These are phyloP conservation scores for Hypsibius dujardini DNA, from an alignment of 1,140 invertebrate species.

Conservation along the genomic window DNA sequence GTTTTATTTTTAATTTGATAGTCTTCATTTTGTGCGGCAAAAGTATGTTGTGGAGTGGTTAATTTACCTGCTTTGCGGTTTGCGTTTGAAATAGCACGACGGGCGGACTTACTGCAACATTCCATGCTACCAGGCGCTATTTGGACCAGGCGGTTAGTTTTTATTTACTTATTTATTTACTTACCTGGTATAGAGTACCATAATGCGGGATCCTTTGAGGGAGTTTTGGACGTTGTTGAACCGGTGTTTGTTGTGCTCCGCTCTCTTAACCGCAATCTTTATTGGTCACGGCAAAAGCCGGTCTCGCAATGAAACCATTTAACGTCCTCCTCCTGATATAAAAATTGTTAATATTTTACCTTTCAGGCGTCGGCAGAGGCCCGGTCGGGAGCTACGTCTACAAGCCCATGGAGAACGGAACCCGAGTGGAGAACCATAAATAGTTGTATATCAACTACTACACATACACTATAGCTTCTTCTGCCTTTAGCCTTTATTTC, in stretches of 20 bases:
- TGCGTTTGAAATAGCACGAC: conserved; percentile 47
- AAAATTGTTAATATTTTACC: background rate
- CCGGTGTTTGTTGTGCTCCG: background rate
- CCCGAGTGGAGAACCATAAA: too few relatives aligned
- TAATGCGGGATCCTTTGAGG: background rate
- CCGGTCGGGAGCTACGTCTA: background rate
- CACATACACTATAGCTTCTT: too few relatives aligned
- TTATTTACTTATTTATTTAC: background rate
- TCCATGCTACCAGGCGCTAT: conserved; percentile 69
- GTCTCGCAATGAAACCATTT: background rate
- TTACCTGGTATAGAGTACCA: background rate
- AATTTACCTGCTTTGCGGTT: conserved; percentile 22
- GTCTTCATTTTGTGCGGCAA: background rate
- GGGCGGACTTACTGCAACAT: conserved; percentile 75
- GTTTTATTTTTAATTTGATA: conserved; percentile 24
- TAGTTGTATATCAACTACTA: too few relatives aligned
- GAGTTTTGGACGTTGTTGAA: background rate
- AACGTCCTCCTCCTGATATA: background rate
- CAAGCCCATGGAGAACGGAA: background rate
- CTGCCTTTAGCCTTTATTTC: too few relatives aligned
- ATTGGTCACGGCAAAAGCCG: background rate
- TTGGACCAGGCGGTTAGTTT: conserved; percentile 51
- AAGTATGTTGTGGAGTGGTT: background rate
- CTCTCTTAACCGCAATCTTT: background rate
- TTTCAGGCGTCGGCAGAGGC: background rate